These are phyloP conservation scores for Leptodirus hochenwartii DNA, from an alignment of 2,888 invertebrate species.

Conservation along the genomic window DNA sequence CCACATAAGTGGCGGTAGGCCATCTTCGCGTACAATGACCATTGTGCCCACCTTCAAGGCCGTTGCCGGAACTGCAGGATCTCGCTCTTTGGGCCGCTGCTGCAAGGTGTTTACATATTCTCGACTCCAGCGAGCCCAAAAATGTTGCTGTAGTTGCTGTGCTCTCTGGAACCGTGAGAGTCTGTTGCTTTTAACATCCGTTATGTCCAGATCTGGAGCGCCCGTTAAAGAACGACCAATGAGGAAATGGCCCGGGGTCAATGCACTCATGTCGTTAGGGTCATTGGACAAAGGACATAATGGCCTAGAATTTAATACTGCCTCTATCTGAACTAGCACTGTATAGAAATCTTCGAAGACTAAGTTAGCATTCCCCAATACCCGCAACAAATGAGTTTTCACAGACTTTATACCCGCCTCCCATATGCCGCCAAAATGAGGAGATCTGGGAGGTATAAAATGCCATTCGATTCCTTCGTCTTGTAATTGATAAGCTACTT, in stretches of 20 bases:
- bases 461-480: conserved; percentile 13
- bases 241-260: conserved; percentile 13
- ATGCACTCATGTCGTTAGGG: conserved; percentile 7
- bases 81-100: conserved; percentile 3
- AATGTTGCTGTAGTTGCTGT: conserved; percentile 6
- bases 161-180: conserved; percentile 5
- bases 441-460: conserved; percentile 13
- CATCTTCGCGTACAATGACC: conserved; percentile 6
- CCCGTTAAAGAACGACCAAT: conserved; percentile 9
- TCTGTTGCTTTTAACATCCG: conserved; percentile 2
- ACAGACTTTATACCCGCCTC: conserved; percentile 10
- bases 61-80: neutral
- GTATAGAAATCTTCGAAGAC: conserved; percentile 11
- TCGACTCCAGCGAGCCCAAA: conserved; percentile 7
- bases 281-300: conserved; percentile 10
- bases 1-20: conserved; percentile 6
- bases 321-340: conserved; percentile 12
- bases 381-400: conserved; percentile 7
- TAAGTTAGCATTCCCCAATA: conserved; percentile 8
- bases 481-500: neutral
- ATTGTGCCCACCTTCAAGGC: too few species aligned
- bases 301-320: conserved; percentile 13
- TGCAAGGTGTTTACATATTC: conserved; percentile 6
- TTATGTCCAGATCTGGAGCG: conserved; percentile 10
- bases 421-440: conserved; percentile 14